phyloP scores from a whole-genome alignment of 2,113 vertebrate genomes.

The Cryptotis parvus region DNA sequence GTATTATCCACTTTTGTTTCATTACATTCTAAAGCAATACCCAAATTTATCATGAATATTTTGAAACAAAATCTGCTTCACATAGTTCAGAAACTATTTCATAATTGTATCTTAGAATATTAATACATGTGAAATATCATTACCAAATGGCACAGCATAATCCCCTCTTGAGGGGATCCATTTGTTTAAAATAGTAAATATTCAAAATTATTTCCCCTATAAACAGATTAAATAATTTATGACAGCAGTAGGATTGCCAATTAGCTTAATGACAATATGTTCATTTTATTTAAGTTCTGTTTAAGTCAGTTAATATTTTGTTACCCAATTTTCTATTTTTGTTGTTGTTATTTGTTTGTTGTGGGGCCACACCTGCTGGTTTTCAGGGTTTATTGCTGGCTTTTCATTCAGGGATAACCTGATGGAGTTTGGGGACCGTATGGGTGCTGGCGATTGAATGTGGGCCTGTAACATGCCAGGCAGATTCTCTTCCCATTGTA shows the following conservation, averaged over 20 bases:
- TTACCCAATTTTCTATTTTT: background rate
- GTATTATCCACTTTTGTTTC: background rate
- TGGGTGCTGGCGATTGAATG: no score
- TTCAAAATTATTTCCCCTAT: background rate
- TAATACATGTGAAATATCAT: background rate
- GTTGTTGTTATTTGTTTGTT: no score
- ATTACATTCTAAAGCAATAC: background rate
- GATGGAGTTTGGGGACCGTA: no score
- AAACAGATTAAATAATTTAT: constrained; percentile 6
- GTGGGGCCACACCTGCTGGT: no score
- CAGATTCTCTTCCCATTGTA: no score
- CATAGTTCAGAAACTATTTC: background rate
- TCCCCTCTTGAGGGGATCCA: background rate
- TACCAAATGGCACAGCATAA: no score
- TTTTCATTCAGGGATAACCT: no score
- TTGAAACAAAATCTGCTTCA: constrained; percentile 5
- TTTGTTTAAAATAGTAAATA: background rate
- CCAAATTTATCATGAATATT: background rate
- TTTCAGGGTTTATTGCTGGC: no score
- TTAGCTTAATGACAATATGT: background rate
- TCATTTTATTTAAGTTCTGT: background rate
- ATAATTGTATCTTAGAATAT: background rate
- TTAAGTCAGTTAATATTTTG: constrained; percentile 1
- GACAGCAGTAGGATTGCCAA: background rate
- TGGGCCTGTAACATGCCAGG: no score